Conservation (phyloP, 2,113 vertebrate genomes). For the Arizona elegans region DNA sequence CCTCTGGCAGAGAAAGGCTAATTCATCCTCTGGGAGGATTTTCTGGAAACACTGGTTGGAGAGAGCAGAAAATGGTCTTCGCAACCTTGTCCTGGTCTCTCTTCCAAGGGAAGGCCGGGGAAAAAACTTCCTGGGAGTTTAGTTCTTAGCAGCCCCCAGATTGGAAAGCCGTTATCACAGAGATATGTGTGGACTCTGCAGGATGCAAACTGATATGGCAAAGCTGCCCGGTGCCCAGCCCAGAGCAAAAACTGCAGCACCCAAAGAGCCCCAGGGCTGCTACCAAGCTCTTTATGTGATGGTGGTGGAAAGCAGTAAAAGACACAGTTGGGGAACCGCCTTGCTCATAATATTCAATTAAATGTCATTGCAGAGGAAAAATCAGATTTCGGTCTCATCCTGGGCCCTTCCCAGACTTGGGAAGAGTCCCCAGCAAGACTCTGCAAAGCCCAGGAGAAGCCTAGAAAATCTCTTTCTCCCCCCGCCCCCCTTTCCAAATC, state of each 20-base stretch:
- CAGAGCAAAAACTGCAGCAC: neutral
- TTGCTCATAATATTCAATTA: neutral
- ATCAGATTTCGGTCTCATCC: neutral
- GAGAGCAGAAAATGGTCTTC: neutral
- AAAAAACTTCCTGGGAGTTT: neutral
- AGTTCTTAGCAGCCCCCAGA: neutral
- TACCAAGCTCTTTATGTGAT: fast-evolving
- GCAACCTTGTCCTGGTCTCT: neutral
- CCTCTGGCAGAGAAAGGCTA: neutral
- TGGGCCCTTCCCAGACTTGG: neutral
- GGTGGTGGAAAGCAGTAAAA: neutral
- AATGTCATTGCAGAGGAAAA: neutral
- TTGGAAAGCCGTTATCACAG: neutral
- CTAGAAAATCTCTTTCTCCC: neutral
- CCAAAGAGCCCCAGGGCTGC: neutral
- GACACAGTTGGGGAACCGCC: neutral
- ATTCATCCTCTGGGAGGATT: neutral
- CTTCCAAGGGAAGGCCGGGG: neutral
- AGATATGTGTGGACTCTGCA: neutral
- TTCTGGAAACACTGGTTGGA: neutral
- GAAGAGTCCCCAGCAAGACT: neutral
- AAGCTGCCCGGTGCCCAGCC: neutral
- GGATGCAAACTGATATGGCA: neutral
- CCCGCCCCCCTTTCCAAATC: neutral
- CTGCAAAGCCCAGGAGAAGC: neutral